Percentiles rank a stretch among this genome's conserved stretches.
These are phyloP conservation scores for Cephalotes varians DNA, from an alignment of 2,888 invertebrate genomes.

Conservation along the genomic window DNA sequence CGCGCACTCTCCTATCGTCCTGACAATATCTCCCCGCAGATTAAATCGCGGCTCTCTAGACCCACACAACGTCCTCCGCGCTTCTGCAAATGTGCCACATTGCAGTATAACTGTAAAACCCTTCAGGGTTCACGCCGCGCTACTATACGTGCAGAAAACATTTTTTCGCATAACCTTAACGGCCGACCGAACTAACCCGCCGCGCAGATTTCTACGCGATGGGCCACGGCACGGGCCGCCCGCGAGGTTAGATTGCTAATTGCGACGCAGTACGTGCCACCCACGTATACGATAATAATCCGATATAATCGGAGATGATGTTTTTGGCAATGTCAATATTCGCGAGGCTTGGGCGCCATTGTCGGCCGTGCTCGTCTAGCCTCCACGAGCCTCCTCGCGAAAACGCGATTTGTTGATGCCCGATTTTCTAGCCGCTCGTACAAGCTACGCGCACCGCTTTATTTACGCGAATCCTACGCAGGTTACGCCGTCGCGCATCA, in stretches of 20 bases:
- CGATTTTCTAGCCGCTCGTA: conserved; percentile 70
- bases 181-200: conserved; percentile 50
- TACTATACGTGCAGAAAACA: conserved; percentile 85
- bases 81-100: conserved; percentile 86
- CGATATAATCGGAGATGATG: conserved; percentile 78
- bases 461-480: conserved; percentile 69
- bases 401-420: conserved; percentile 76
- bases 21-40: conserved; percentile 73
- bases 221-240: conserved; percentile 43
- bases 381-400: conserved; percentile 75
- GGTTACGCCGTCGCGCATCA: conserved; percentile 61
- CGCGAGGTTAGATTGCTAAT: conserved; percentile 80
- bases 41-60: conserved; percentile 79
- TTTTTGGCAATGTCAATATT: conserved; percentile 83
- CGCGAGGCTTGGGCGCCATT: conserved; percentile 84
- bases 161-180: conserved; percentile 84
- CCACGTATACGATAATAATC: conserved; percentile 76
- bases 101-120: conserved; percentile 86
- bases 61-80: conserved; percentile 83
- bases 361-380: conserved; percentile 80
- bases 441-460: conserved; percentile 66
- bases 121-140: conserved; percentile 85
- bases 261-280: conserved; percentile 80
- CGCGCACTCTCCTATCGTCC: conserved; percentile 71
- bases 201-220: conserved; percentile 51